These are phyloP conservation scores for Litoditis marina DNA, from an alignment of 2,888 invertebrate genomes.

Conservation along the genomic window DNA sequence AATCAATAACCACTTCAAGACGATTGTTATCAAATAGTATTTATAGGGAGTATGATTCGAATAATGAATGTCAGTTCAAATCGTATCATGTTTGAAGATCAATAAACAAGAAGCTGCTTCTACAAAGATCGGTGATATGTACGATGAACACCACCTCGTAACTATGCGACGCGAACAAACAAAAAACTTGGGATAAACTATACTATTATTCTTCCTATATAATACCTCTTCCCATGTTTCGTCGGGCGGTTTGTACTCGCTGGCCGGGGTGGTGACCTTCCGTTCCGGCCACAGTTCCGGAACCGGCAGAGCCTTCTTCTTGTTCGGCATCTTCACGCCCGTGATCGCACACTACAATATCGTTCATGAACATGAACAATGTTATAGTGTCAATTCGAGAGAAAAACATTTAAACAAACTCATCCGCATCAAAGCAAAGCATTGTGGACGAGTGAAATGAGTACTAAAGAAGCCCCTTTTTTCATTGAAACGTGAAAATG, in stretches of 20 bases:
- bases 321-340: slow-evolving; percentile 13
- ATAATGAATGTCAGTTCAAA: neutral
- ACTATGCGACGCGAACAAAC: too few species aligned
- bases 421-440: too few species aligned
- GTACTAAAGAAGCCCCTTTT: too few species aligned
- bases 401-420: too few species aligned
- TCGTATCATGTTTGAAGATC: too few species aligned
- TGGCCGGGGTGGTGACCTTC: slow-evolving; percentile 5
- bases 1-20: neutral
- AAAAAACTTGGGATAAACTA: too few species aligned
- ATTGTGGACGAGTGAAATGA: too few species aligned
- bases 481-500: too few species aligned
- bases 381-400: neutral
- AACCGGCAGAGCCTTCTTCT: slow-evolving; percentile 9
- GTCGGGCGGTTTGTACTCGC: neutral
- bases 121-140: too few species aligned
- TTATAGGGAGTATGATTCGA: neutral
- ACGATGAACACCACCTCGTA: too few species aligned
- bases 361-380: neutral
- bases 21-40: neutral
- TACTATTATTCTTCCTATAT: too few species aligned
- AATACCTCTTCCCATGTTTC: slow-evolving; percentile 19
- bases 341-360: slow-evolving; percentile 14
- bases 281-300: slow-evolving; percentile 16
- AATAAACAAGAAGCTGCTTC: too few species aligned